phyloP scores from a whole-genome alignment of 2,888 invertebrate genomes.

The Drosophila recens region DNA sequence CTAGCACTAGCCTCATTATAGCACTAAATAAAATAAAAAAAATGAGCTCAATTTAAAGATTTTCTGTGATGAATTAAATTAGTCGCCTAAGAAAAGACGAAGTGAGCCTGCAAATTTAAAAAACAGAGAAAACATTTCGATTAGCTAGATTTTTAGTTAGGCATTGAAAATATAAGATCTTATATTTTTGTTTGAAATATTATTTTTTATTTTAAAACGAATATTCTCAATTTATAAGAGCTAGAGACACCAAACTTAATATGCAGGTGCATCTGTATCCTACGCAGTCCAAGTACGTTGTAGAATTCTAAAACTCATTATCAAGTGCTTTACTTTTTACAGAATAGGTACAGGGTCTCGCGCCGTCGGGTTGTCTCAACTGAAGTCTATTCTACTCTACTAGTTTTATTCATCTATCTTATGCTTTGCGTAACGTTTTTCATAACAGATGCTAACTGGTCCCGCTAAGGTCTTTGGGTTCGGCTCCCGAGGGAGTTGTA shows the following conservation, averaged over 20 bases:
- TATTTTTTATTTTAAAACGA: not conserved
- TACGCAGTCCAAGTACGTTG: no score
- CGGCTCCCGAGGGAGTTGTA: constrained; percentile 64
- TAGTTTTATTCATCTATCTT: constrained; percentile 7
- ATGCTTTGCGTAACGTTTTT: constrained; percentile 54
- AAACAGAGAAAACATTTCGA: no score
- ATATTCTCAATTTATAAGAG: not conserved
- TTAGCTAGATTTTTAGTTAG: no score
- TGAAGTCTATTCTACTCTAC: constrained; percentile 1
- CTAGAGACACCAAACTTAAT: not conserved
- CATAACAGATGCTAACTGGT: constrained; percentile 72
- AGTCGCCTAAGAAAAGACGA: no score
- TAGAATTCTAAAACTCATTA: no score
- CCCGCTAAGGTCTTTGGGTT: constrained; percentile 42
- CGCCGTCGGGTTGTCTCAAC: not conserved
- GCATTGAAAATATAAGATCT: no score
- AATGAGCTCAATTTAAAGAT: no score
- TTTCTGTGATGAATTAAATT: no score
- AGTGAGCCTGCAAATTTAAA: no score
- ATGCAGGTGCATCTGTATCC: not conserved
- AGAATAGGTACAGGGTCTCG: not conserved
- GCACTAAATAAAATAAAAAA: no score
- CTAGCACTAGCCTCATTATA: no score
- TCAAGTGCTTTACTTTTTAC: not conserved
- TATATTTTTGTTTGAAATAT: no score